phyloP scores from a whole-genome alignment of 53 echinoderm and acorn worm species.

The Crossaster papposus region DNA sequence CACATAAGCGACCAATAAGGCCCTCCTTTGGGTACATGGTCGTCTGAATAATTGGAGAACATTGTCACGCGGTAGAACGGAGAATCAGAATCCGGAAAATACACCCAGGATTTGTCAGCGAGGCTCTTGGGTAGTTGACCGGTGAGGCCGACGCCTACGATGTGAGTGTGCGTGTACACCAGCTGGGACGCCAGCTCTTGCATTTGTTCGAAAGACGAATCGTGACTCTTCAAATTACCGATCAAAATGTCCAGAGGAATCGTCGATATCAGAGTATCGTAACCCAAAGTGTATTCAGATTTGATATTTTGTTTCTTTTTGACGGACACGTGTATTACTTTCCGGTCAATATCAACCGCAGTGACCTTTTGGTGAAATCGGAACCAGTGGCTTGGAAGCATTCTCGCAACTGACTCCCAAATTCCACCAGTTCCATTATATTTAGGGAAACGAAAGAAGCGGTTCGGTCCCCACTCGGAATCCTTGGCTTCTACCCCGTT shows the following conservation, averaged over 20 bases:
- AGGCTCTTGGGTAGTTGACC: conserved; percentile 53
- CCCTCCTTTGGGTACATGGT: conserved; percentile 48
- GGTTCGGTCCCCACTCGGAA: conserved; percentile 54
- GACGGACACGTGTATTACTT: not conserved
- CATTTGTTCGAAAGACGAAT: not conserved
- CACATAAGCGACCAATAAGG: conserved; percentile 60
- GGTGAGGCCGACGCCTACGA: conserved; percentile 57
- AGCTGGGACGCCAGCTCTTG: conserved; percentile 35
- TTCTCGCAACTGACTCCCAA: conserved; percentile 44
- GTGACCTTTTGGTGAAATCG: conserved; percentile 45
- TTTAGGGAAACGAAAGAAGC: conserved; percentile 44
- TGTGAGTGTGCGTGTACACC: conserved; percentile 58
- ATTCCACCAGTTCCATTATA: conserved; percentile 54
- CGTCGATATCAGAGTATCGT: conserved; percentile 50
- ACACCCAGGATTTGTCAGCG: conserved; percentile 57
- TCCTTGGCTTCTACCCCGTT: not conserved
- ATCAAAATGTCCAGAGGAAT: conserved; percentile 40
- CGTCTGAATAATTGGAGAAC: conserved; percentile 62
- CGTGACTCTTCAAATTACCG: not conserved
- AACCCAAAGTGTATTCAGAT: not conserved
- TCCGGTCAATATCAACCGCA: conserved; percentile 33
- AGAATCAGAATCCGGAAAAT: conserved; percentile 62
- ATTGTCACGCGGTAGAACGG: conserved; percentile 61
- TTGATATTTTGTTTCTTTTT: not conserved
- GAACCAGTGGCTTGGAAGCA: conserved; percentile 56